Evolutionary conservation across 2,797 vertebrate species (phyloP).

Genomic region (Poeciliopsis gracilis): DNA sequence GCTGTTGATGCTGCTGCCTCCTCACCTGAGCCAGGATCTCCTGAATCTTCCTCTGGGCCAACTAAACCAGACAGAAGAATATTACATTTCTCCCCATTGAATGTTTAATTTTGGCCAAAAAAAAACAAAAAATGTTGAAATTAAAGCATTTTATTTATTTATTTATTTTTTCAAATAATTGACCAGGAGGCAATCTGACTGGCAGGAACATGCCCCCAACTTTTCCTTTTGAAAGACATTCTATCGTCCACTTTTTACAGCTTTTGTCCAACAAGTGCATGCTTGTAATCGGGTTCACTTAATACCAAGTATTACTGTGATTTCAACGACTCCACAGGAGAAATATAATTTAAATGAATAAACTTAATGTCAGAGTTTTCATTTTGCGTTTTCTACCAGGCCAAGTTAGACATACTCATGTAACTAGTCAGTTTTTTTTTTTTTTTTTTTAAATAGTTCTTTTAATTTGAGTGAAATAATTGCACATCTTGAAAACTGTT

Average conservation of each 20-base stretch:
- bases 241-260: too few relatives aligned
- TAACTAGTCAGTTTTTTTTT: not conserved
- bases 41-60: constrained; percentile 99
- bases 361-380: not conserved
- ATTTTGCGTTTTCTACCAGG: not conserved
- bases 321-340: not conserved
- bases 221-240: not conserved
- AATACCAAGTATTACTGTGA: not conserved
- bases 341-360: not conserved
- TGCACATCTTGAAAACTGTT: not conserved
- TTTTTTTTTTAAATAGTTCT: not conserved
- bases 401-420: not conserved
- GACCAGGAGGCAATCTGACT: not conserved
- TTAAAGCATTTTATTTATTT: not conserved
- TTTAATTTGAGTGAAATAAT: not conserved
- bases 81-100: not conserved
- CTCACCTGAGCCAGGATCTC: constrained; percentile 98
- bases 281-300: not conserved
- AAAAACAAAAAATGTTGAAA: not conserved
- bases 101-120: not conserved
- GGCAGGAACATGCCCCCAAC: not conserved
- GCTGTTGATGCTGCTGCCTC: constrained; percentile 92
- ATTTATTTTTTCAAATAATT: not conserved
- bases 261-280: too few relatives aligned
- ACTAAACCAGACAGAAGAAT: constrained; percentile 66